These are phyloP conservation scores for Aldabrachelys gigantea DNA, from an alignment of 2,113 vertebrate genomes.

Conservation along the genomic window DNA sequence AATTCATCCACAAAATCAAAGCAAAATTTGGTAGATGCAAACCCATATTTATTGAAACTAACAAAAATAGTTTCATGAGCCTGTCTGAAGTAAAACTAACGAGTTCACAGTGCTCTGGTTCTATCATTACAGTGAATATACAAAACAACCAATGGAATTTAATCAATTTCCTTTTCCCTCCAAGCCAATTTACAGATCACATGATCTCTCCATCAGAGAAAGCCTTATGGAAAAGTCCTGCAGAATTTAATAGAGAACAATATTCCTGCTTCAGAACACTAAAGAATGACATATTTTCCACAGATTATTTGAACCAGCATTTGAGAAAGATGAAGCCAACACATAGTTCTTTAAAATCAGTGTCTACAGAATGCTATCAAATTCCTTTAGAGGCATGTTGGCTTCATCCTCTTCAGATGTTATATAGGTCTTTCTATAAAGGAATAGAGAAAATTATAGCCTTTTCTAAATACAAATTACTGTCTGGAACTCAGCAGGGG, in stretches of 20 bases:
- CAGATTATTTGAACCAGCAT: neutral
- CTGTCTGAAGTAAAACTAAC: neutral
- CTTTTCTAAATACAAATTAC: neutral
- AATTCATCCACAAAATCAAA: neutral
- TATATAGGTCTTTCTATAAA: neutral
- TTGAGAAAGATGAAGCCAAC: neutral
- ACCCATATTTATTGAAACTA: neutral
- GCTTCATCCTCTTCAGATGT: neutral
- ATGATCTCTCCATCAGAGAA: neutral
- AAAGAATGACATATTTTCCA: neutral
- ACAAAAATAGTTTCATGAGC: neutral
- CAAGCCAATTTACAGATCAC: neutral
- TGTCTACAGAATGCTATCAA: constrained; percentile 20
- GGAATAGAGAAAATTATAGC: neutral
- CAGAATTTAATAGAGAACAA: neutral
- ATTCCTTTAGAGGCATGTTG: constrained; percentile 27
- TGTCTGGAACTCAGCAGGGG: neutral
- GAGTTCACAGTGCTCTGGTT: neutral
- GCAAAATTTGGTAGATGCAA: neutral
- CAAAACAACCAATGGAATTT: neutral
- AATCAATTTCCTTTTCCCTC: neutral
- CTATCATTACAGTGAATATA: neutral
- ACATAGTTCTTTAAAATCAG: neutral
- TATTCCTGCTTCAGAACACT: constrained; percentile 8
- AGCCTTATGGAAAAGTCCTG: neutral